A percentile compares a stretch with the other conserved stretches of the same genome.
Evolutionary conservation across 1,140 invertebrate genomes (phyloP).

Genomic region (Hestina assimilis): DNA sequence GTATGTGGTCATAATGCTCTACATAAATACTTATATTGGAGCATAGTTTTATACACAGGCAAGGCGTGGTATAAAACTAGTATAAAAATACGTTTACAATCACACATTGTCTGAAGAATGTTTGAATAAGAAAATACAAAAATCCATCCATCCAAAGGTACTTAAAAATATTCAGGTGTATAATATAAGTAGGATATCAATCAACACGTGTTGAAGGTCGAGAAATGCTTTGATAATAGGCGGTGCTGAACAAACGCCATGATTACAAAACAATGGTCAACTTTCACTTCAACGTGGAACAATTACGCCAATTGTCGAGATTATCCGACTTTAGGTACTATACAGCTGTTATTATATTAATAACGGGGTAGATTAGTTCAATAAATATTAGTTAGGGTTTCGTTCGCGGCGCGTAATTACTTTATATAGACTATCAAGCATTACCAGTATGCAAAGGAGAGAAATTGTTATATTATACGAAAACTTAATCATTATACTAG

Average conservation of each 20-base stretch:
- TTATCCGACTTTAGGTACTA: slow-evolving; percentile 25
- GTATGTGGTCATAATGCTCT: too few relatives aligned
- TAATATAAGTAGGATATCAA: too few relatives aligned
- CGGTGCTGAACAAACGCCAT: slow-evolving; percentile 11
- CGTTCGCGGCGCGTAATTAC: slow-evolving; percentile 1
- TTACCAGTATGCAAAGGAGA: not conserved
- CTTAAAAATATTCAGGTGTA: too few relatives aligned
- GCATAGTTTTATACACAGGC: too few relatives aligned
- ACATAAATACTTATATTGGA: too few relatives aligned
- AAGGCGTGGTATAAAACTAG: too few relatives aligned
- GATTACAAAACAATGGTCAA: slow-evolving; percentile 33
- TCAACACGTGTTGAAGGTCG: slow-evolving; percentile 1
- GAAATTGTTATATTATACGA: not conserved
- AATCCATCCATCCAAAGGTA: too few relatives aligned
- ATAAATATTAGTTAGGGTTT: slow-evolving; percentile 14
- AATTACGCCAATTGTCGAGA: slow-evolving; percentile 29
- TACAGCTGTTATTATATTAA: slow-evolving; percentile 38
- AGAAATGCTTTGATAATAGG: slow-evolving; percentile 6
- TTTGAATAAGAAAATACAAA: too few relatives aligned
- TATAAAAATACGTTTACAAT: too few relatives aligned
- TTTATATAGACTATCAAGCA: not conserved
- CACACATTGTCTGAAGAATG: too few relatives aligned
- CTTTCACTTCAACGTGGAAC: slow-evolving; percentile 30
- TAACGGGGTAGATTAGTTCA: slow-evolving; percentile 18
- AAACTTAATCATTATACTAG: too few relatives aligned